Base-by-base conservation (phyloP, 2,797 vertebrate species). In the Trachurus trachurus region DNA sequence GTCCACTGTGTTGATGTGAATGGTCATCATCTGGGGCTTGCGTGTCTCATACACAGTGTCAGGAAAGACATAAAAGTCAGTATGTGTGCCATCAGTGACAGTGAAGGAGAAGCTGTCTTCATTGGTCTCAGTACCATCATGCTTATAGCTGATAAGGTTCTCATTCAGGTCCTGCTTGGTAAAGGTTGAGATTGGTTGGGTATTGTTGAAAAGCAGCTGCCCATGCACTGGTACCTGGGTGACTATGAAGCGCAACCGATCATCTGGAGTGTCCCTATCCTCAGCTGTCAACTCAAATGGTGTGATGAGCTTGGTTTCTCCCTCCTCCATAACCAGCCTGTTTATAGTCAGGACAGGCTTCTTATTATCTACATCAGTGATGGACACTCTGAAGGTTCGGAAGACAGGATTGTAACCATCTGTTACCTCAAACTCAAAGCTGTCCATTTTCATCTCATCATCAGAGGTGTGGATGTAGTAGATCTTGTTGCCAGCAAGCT, bases 91-190 rank as follows among this genome's bases (percentile, higher is more conserved):
- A 71, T 97, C 96, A 2, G 96, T 96, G 80, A 98, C 94, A 11
- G 95, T 97, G 88, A 98, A 96, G 44, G 96, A 98, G 89, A 98
- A 96, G 74, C 96, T 97, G 87, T 97, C 97, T 59, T 97, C 95
- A 0, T 74, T 92, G 45, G 90, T 93, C 84, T 97, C 95, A 9
- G 96, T 96, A 66, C 96, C 93, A 26, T 97, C 95, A 0, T 96
- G 96, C 76, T 90, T 96, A 72, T 97, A 98, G 84, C 93, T 96
- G 87, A 97, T 96, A 16, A 96, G 92, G 74, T 97, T 97, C 75
- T 97, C 92, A 9, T 96, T 97, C 52, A 98, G 91, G 78, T 98
- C 96, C 87, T 96, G 93, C 78, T 97, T 96, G 81, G 95, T 96
- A 69, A 98, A 98, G 65, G 90, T 91, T 6, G 94, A 91, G 71